A percentile compares a stretch with the other conserved stretches of the same genome.
phyloP scores from a whole-genome alignment of 1,140 invertebrate genomes.

The Potamilus streckersoni region DNA sequence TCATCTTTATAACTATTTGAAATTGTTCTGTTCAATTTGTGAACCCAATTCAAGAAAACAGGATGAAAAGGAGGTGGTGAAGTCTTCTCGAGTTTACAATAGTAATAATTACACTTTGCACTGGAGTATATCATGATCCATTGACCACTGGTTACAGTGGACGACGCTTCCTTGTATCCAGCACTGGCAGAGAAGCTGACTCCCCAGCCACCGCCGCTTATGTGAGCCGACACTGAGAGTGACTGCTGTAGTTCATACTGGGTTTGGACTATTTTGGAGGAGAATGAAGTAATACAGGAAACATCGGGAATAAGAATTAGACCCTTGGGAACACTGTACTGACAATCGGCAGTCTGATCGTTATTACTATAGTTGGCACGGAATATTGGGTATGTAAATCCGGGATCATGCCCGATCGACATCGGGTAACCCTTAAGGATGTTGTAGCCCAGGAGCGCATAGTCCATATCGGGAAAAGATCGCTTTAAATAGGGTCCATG shows the following conservation, averaged over 20 bases:
- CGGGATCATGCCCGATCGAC: slow-evolving; percentile 27
- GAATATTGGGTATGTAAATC: slow-evolving; percentile 35
- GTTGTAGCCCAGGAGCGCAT: slow-evolving; percentile 30
- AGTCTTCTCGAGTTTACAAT: slow-evolving; percentile 10
- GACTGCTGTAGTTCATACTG: slow-evolving; percentile 12
- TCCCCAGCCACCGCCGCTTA: slow-evolving; percentile 15
- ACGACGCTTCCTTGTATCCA: slow-evolving; percentile 15
- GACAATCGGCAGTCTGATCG: slow-evolving; percentile 22
- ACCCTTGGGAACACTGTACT: slow-evolving; percentile 19
- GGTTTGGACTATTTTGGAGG: slow-evolving; percentile 20
- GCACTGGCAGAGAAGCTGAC: slow-evolving; percentile 23
- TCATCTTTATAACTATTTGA: neutral
- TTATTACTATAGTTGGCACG: slow-evolving; percentile 6
- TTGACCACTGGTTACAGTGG: slow-evolving; percentile 6
- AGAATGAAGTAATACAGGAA: slow-evolving; percentile 24
- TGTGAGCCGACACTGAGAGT: slow-evolving; percentile 12
- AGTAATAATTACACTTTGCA: slow-evolving; percentile 29
- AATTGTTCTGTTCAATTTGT: slow-evolving; percentile 8
- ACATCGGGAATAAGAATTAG: slow-evolving; percentile 25
- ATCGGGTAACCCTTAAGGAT: slow-evolving; percentile 25
- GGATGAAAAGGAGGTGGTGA: slow-evolving; percentile 10
- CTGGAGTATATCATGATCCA: slow-evolving; percentile 19
- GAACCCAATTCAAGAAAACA: slow-evolving; percentile 15
- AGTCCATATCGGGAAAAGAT: slow-evolving; percentile 29
- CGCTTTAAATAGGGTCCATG: slow-evolving; percentile 1